Percentiles rank a stretch among this genome's conserved stretches.
Evolutionary conservation across 2,113 vertebrate genomes (phyloP).

Genomic region (Gymnogyps californianus): DNA sequence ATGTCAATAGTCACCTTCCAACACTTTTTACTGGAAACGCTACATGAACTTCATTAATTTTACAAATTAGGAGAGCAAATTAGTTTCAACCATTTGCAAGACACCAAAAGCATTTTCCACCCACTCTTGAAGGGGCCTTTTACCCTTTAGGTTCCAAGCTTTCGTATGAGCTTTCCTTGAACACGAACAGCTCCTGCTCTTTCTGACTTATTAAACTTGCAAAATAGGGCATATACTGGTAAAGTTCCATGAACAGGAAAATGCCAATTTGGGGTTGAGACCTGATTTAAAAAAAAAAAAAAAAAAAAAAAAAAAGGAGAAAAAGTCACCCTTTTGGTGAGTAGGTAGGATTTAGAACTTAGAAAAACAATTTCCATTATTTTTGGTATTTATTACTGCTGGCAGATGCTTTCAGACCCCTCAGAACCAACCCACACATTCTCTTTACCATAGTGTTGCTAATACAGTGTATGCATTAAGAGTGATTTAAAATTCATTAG

Average conservation of each 20-base stretch:
- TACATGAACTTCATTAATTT: background rate
- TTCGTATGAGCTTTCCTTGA: background rate
- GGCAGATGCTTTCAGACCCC: background rate
- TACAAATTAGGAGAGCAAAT: background rate
- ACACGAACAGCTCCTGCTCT: background rate
- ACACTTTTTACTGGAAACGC: background rate
- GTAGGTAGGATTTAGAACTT: background rate
- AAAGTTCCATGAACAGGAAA: background rate
- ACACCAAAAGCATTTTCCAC: background rate
- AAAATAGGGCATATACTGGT: background rate
- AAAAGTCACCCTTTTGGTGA: background rate
- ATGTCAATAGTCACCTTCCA: background rate
- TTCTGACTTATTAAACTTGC: background rate
- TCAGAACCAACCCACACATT: background rate
- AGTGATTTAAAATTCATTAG: background rate
- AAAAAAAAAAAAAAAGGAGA: fast-evolving
- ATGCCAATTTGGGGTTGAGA: background rate
- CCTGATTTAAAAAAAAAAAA: background rate
- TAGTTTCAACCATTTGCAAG: background rate
- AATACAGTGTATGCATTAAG: background rate
- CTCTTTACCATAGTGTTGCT: background rate
- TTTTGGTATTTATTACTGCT: background rate
- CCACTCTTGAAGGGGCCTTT: background rate
- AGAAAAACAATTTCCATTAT: background rate
- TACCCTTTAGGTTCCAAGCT: background rate